A percentile compares a stretch with the other conserved stretches of the same genome.
Conservation (phyloP, 2,113 vertebrate genomes). For the Philantomba maxwellii region DNA sequence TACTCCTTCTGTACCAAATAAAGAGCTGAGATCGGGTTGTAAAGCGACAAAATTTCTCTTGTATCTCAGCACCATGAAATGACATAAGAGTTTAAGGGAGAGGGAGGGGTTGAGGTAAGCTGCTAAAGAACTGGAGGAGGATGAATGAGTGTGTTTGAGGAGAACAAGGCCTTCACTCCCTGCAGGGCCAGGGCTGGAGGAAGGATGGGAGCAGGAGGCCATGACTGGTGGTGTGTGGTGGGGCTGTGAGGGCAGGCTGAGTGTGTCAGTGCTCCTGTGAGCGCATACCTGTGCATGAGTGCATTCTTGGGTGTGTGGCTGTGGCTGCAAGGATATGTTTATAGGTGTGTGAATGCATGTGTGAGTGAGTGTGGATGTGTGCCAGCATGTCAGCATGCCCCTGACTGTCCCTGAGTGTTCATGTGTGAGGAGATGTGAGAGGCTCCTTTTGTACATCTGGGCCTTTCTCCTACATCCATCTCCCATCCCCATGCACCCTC, state of each 20-base stretch:
- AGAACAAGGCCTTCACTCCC: not conserved
- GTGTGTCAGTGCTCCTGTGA: not conserved
- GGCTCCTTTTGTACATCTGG: not conserved
- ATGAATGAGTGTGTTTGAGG: constrained; percentile 80
- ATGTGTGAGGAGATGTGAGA: not conserved
- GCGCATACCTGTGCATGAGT: not conserved
- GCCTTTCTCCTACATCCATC: not conserved
- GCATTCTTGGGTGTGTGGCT: not conserved
- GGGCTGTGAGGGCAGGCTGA: not conserved
- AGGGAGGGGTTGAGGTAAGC: constrained; percentile 68
- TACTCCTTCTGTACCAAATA: not conserved
- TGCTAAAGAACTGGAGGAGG: constrained; percentile 85
- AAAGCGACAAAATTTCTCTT: not conserved
- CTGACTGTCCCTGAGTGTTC: not conserved
- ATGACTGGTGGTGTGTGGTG: not conserved
- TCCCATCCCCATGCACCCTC: not conserved
- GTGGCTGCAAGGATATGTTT: not conserved
- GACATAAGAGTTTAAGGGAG: not conserved
- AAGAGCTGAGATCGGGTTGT: not conserved
- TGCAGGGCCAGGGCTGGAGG: not conserved
- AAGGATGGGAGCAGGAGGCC: not conserved
- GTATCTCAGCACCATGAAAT: not conserved
- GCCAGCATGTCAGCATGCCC: not conserved
- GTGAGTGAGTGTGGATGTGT: not conserved
- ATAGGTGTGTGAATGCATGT: not conserved